phyloP scores from a whole-genome alignment of 2,797 vertebrate genomes.

The Pipistrellus kuhlii region DNA sequence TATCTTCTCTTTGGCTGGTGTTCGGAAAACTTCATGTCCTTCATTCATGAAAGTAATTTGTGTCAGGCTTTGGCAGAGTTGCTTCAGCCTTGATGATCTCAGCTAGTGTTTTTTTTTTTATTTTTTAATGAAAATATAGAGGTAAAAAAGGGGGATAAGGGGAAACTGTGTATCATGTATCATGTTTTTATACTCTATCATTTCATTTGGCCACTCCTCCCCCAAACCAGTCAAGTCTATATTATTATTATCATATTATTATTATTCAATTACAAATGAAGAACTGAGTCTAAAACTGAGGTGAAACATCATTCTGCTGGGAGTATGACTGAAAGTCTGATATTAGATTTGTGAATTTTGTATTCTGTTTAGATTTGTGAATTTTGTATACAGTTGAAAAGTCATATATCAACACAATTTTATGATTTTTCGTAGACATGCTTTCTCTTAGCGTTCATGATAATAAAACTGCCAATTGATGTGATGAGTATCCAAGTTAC shows the following conservation, averaged over 20 bases:
- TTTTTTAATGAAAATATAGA: neutral
- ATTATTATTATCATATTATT: neutral
- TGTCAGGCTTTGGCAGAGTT: neutral
- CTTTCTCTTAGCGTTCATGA: neutral
- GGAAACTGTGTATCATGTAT: neutral
- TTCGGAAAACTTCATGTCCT: conserved; percentile 22
- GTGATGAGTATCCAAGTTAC: neutral
- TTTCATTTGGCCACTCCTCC: neutral
- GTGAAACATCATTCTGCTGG: neutral
- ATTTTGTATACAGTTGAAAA: neutral
- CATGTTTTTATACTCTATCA: neutral
- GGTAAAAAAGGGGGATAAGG: neutral
- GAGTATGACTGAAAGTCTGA: neutral
- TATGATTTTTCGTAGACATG: neutral
- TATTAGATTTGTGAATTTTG: neutral
- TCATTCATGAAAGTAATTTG: neutral
- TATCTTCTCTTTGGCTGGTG: neutral
- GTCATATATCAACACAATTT: neutral
- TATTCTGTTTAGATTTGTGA: neutral
- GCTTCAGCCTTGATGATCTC: neutral
- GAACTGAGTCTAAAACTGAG: neutral
- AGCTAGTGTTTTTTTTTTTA: neutral
- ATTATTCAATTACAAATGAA: conserved; percentile 12
- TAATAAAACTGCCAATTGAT: neutral
- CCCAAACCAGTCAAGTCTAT: neutral